A percentile compares a stretch with the other conserved stretches of the same genome.
phyloP scores from a whole-genome alignment of 2,888 invertebrate genomes.

The Xestia sexstrigata region DNA sequence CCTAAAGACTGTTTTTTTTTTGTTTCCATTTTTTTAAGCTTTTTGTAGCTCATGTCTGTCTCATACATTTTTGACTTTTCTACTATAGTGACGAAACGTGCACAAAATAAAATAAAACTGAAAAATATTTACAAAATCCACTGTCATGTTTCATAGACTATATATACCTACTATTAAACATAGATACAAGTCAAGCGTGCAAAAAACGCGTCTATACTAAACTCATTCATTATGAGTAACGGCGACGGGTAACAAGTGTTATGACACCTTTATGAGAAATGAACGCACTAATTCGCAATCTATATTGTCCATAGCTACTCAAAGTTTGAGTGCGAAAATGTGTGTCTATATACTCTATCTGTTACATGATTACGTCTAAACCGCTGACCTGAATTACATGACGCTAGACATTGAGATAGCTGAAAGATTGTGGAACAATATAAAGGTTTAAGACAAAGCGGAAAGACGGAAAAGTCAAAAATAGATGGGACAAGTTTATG shows the following conservation, averaged over 20 bases:
- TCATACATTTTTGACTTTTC: not conserved
- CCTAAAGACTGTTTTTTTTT: too few species aligned
- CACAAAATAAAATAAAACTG: too few species aligned
- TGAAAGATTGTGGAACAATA: not conserved
- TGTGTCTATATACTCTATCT: not conserved
- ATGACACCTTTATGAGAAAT: constrained; percentile 47
- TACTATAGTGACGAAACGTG: not conserved
- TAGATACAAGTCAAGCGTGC: not conserved
- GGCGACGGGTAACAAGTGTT: constrained; percentile 24
- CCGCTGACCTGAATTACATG: not conserved
- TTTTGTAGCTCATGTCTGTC: too few species aligned
- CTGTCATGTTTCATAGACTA: not conserved
- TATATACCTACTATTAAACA: too few species aligned
- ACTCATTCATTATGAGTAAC: constrained; percentile 33
- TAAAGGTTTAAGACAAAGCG: too few species aligned
- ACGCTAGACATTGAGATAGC: not conserved
- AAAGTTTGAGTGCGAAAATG: not conserved
- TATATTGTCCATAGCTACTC: not conserved
- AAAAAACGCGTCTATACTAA: constrained; percentile 16
- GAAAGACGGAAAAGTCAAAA: not conserved
- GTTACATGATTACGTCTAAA: not conserved
- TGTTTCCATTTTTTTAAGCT: too few species aligned
- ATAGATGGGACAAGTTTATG: not conserved
- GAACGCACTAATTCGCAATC: constrained; percentile 26
- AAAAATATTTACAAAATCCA: not conserved